These are phyloP conservation scores for Dipodomys stephensi DNA, from an alignment of 2,113 vertebrate genomes.

Conservation along the genomic window DNA sequence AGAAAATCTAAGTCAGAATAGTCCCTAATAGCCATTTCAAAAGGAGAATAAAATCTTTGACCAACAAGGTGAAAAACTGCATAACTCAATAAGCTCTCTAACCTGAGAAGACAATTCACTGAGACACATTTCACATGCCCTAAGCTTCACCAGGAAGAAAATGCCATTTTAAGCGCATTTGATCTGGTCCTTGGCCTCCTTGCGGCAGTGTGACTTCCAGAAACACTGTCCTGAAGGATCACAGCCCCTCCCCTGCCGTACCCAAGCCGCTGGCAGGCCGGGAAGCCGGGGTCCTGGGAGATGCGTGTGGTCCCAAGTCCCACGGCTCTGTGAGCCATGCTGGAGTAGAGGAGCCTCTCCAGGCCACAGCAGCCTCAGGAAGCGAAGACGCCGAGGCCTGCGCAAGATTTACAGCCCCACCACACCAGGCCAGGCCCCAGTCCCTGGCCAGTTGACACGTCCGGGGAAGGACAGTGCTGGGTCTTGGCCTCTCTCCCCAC, in stretches of 20 bases:
- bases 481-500: background rate
- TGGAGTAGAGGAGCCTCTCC: accelerated
- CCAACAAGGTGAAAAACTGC: too few species aligned
- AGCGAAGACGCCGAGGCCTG: background rate
- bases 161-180: too few species aligned
- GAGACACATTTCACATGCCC: accelerated
- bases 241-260: too few species aligned
- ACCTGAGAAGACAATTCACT: accelerated
- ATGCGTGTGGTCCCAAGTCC: accelerated
- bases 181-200: accelerated
- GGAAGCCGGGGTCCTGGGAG: background rate
- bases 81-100: background rate
- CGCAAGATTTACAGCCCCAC: background rate
- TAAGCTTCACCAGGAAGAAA: accelerated
- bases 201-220: background rate
- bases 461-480: background rate
- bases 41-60: background rate
- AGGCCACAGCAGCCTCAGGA: background rate
- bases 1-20: background rate
- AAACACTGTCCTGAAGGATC: accelerated
- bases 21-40: too few species aligned
- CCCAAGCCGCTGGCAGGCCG: too few species aligned
- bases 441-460: background rate
- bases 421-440: accelerated
- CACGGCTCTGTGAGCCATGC: accelerated